Evolutionary conservation across 2,888 invertebrate species (phyloP).

Genomic region (Spisula solida): DNA sequence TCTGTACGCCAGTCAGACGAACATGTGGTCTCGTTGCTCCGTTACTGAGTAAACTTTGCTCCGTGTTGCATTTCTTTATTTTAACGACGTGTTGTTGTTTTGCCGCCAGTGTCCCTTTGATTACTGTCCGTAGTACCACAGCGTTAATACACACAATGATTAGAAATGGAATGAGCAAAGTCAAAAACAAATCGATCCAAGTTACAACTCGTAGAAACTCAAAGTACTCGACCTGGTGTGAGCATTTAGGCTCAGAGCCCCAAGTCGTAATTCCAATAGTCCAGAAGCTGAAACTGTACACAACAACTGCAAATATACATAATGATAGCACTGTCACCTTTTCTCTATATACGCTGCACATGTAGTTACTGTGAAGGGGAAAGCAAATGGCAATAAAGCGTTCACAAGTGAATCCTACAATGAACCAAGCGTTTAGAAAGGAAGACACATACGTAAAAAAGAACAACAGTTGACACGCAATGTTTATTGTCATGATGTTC

Average conservation of each 20-base stretch:
- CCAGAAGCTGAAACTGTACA: slow-evolving; percentile 78
- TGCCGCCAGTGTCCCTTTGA: slow-evolving; percentile 24
- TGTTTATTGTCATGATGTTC: slow-evolving; percentile 83
- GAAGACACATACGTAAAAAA: slow-evolving; percentile 90
- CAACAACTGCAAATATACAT: slow-evolving; percentile 55
- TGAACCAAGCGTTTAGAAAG: slow-evolving; percentile 90
- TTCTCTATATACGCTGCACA: slow-evolving; percentile 77
- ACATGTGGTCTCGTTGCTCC: background rate
- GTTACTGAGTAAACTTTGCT: background rate
- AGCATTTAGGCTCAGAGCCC: slow-evolving; percentile 58
- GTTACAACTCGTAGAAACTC: slow-evolving; percentile 70
- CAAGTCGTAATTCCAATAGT: slow-evolving; percentile 64
- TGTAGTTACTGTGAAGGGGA: slow-evolving; percentile 89
- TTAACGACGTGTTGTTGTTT: background rate
- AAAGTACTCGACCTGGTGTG: slow-evolving; percentile 53
- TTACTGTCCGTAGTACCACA: slow-evolving; percentile 39
- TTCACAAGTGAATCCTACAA: slow-evolving; percentile 92
- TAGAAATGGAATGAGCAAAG: slow-evolving; percentile 78
- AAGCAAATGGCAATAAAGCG: slow-evolving; percentile 94
- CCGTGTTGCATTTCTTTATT: background rate
- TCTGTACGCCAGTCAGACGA: slow-evolving; percentile 15
- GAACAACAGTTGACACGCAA: slow-evolving; percentile 89
- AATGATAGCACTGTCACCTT: slow-evolving; percentile 72
- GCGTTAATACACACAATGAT: slow-evolving; percentile 75
- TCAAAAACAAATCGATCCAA: slow-evolving; percentile 78